Evolutionary conservation across 2,113 vertebrate genomes (phyloP).

Genomic region (Eurypyga helias): DNA sequence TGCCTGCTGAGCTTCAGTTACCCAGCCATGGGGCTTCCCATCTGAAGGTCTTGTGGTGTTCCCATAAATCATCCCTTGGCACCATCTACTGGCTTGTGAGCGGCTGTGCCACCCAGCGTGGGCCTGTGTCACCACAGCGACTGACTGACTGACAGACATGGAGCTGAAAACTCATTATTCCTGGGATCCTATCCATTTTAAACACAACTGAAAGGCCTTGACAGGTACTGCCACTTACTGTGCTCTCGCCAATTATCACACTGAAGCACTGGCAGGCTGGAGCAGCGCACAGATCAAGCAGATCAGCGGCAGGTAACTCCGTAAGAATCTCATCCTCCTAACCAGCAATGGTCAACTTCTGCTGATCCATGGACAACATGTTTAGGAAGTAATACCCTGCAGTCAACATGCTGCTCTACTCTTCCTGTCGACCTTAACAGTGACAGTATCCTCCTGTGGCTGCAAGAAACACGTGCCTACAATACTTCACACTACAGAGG

Average conservation of each 20-base stretch:
- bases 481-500: neutral
- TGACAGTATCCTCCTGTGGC: neutral
- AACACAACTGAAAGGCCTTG: neutral
- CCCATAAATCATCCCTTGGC: neutral
- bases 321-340: neutral
- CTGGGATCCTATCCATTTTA: neutral
- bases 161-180: neutral
- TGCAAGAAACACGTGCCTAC: neutral
- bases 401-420: neutral
- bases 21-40: neutral
- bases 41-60: neutral
- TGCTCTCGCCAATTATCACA: neutral
- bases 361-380: neutral
- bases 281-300: neutral
- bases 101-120: neutral
- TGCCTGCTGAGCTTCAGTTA: neutral
- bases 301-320: neutral
- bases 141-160: neutral
- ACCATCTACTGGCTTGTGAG: conserved; percentile 43
- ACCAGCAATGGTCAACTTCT: neutral
- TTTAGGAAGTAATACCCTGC: neutral
- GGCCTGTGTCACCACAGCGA: neutral
- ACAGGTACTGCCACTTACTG: neutral
- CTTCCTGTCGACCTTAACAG: neutral
- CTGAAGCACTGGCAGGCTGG: neutral